phyloP scores from a whole-genome alignment of 2,797 vertebrate species.

The Peromyscus aztecus region DNA sequence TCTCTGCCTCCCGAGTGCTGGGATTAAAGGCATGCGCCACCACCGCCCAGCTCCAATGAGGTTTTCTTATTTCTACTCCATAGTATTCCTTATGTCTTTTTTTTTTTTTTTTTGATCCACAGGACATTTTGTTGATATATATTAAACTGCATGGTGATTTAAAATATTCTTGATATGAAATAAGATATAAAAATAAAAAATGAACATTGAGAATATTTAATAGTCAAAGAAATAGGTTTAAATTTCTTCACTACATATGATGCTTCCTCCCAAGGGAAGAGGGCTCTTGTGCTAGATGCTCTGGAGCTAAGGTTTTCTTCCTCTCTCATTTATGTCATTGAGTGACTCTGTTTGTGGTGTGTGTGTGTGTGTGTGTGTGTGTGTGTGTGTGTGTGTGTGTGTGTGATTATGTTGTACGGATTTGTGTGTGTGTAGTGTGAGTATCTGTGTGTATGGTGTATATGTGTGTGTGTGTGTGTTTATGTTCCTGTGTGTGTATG shows the following conservation, averaged over 20 bases:
- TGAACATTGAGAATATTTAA: background rate
- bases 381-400: background rate
- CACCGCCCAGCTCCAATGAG: too few relatives aligned
- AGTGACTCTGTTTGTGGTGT: background rate
- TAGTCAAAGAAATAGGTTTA: background rate
- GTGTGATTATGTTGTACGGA: background rate
- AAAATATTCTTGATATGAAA: background rate
- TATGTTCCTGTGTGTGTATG: background rate
- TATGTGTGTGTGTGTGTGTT: background rate
- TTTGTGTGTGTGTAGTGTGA: background rate
- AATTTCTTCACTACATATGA: background rate
- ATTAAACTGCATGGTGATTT: background rate
- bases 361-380: background rate
- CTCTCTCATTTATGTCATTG: background rate
- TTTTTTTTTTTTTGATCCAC: background rate
- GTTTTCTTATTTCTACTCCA: background rate
- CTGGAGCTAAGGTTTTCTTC: background rate
- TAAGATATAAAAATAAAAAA: background rate
- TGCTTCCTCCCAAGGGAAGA: background rate
- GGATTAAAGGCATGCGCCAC: too few relatives aligned
- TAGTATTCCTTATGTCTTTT: background rate
- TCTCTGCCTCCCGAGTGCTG: too few relatives aligned
- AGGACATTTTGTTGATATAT: background rate
- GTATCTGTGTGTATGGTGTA: background rate
- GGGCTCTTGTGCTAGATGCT: background rate